These are phyloP conservation scores for Ypsolopha scabrella DNA, from an alignment of 2,888 invertebrate genomes.

Conservation along the genomic window DNA sequence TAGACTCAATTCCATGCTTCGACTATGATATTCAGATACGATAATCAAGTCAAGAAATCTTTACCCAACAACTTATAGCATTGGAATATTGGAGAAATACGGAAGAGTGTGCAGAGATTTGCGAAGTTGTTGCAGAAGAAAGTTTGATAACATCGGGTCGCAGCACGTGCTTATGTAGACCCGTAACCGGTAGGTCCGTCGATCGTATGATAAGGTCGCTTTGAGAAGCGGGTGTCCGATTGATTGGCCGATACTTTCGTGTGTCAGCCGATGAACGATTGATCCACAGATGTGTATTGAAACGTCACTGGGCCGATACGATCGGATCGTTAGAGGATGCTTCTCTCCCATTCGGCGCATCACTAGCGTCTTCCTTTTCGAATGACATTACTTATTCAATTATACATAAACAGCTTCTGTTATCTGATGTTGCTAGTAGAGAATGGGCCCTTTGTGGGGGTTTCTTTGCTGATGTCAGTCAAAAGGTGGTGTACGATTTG, in stretches of 20 bases:
- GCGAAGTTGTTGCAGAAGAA: not conserved
- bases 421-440: conserved; percentile 37
- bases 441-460: conserved; percentile 3
- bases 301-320: conserved; percentile 56
- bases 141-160: not conserved
- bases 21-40: no score
- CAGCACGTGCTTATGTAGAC: conserved; percentile 3
- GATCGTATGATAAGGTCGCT: conserved; percentile 6
- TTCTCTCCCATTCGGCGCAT: conserved; percentile 32
- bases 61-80: not conserved
- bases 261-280: conserved; percentile 27
- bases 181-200: conserved; percentile 1
- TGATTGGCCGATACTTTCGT: conserved; percentile 36
- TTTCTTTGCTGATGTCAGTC: conserved; percentile 2
- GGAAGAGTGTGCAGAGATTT: not conserved
- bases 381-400: conserved; percentile 56
- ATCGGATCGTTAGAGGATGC: conserved; percentile 56
- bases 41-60: no score
- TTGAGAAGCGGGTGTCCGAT: conserved; percentile 17
- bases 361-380: conserved; percentile 9
- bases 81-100: not conserved
- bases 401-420: conserved; percentile 37
- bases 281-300: conserved; percentile 58
- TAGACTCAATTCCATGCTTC: conserved; percentile 17
- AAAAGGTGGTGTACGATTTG: not conserved